A percentile compares a stretch with the other conserved stretches of the same genome.
These are phyloP conservation scores for Heliconius hewitsoni DNA, from an alignment of 1,140 invertebrate genomes.

Conservation along the genomic window DNA sequence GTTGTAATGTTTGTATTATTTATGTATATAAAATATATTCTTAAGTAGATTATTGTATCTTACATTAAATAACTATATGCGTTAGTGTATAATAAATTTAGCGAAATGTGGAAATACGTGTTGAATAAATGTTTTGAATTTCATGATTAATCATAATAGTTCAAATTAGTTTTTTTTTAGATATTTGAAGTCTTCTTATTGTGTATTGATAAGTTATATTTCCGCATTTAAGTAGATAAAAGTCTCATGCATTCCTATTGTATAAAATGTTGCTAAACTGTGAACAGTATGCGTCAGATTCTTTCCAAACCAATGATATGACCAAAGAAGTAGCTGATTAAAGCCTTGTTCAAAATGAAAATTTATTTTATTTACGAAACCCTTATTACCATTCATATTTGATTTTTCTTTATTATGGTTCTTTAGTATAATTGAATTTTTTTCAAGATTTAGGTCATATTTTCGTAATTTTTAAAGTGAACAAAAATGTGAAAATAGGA, in stretches of 20 bases:
- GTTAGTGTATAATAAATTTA: conserved; percentile 62
- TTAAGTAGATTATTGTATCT: conserved; percentile 67
- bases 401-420: not conserved
- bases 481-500: too few species aligned
- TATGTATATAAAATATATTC: conserved; percentile 72
- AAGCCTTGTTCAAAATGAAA: conserved; percentile 68
- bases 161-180: conserved; percentile 70
- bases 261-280: conserved; percentile 51
- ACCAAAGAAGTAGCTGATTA: conserved; percentile 80
- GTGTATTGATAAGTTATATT: conserved; percentile 51
- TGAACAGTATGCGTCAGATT: conserved; percentile 59
- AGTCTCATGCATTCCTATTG: conserved; percentile 63
- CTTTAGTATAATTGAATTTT: not conserved
- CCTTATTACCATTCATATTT: not conserved
- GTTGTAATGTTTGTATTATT: conserved; percentile 79
- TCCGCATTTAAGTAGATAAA: conserved; percentile 59
- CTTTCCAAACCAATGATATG: conserved; percentile 77
- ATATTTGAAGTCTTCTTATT: conserved; percentile 52
- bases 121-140: conserved; percentile 54
- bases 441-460: too few species aligned
- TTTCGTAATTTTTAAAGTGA: too few species aligned
- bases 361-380: conserved; percentile 48
- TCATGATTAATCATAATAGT: conserved; percentile 62
- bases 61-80: conserved; percentile 48
- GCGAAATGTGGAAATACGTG: conserved; percentile 57